Evolutionary conservation across 2,797 vertebrate genomes (phyloP).

Genomic region (Dendrocincla fuliginosa): DNA sequence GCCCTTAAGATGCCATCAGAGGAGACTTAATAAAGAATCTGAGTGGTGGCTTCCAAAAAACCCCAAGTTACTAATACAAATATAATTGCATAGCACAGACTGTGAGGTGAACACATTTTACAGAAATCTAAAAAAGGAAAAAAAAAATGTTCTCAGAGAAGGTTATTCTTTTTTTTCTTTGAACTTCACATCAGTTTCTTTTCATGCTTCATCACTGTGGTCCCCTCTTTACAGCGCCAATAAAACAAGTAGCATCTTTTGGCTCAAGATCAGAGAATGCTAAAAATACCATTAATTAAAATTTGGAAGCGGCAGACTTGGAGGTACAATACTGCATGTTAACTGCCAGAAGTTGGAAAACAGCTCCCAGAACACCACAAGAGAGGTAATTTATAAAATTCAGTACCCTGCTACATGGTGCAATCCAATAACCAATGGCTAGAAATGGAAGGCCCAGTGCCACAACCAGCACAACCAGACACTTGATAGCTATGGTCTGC

Average conservation of each 20-base stretch:
- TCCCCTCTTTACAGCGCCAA: neutral
- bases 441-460: conserved; percentile 86
- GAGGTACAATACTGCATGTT: neutral
- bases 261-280: neutral
- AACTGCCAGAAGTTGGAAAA: neutral
- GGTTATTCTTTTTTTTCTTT: neutral
- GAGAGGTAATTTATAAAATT: neutral
- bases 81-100: neutral
- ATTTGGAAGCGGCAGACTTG: neutral
- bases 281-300: neutral
- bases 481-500: conserved; percentile 86
- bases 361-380: neutral
- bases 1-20: neutral
- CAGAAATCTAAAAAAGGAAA: accelerated
- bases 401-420: conserved; percentile 88
- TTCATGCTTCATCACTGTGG: neutral
- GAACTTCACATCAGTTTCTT: neutral
- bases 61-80: neutral
- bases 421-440: conserved; percentile 88
- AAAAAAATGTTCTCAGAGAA: neutral
- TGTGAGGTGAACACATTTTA: neutral
- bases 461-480: conserved; percentile 87
- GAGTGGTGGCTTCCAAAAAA: neutral
- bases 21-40: neutral
- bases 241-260: neutral